Evolutionary conservation across 2,797 vertebrate genomes (phyloP).

Genomic region (Muraenolepis orangiensis): DNA sequence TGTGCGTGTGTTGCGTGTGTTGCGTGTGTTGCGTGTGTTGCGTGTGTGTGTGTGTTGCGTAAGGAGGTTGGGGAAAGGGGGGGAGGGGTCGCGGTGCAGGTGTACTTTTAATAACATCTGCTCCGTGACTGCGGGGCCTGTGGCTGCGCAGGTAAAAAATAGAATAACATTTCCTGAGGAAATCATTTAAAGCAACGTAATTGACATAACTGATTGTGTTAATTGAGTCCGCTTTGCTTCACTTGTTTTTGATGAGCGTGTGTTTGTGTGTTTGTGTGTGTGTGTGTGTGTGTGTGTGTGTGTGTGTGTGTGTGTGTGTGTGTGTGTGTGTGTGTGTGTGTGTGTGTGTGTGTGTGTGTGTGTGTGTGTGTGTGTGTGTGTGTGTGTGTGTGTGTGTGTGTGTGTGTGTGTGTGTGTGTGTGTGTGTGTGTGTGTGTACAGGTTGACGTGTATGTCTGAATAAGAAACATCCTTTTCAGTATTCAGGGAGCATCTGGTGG

Average conservation of each 20-base stretch:
- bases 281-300: neutral
- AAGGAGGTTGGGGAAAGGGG: neutral
- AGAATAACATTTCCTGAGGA: neutral
- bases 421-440: conserved; percentile 11
- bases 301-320: neutral
- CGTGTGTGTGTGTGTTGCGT: neutral
- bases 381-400: neutral
- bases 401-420: conserved; percentile 2
- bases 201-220: neutral
- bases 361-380: neutral
- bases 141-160: neutral
- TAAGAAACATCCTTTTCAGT: neutral
- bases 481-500: neutral
- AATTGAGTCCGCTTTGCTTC: neutral
- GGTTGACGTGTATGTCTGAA: neutral
- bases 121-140: neutral
- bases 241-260: neutral
- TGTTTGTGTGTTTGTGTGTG: neutral
- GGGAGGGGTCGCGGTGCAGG: neutral
- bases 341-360: neutral
- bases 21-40: neutral
- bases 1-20: neutral
- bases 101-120: neutral
- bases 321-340: neutral
- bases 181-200: neutral